phyloP scores from a whole-genome alignment of 1,140 invertebrate species.

The Neotoxoptera formosana region DNA sequence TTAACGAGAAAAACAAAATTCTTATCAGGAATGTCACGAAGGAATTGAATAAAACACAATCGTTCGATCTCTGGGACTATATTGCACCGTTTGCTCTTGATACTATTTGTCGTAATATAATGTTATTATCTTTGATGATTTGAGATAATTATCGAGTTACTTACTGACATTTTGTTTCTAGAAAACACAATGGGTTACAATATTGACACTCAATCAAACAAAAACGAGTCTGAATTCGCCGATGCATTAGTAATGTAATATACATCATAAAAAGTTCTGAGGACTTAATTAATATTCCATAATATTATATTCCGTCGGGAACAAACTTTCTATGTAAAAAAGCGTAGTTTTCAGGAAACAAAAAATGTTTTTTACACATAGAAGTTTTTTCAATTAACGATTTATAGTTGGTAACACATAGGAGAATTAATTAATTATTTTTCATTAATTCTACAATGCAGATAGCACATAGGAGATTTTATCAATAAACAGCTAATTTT shows the following conservation, averaged over 20 bases:
- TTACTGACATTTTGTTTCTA: constrained; percentile 62
- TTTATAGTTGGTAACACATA: too few species aligned
- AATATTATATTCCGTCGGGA: too few species aligned
- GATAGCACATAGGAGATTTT: too few species aligned
- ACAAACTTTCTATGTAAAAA: too few species aligned
- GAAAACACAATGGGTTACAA: constrained; percentile 88
- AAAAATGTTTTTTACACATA: too few species aligned
- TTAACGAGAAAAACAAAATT: constrained; percentile 75
- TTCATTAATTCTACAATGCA: too few species aligned
- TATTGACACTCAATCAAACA: constrained; percentile 75
- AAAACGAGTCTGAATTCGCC: constrained; percentile 63
- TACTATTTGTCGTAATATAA: constrained; percentile 76
- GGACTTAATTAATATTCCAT: too few species aligned
- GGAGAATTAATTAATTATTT: too few species aligned
- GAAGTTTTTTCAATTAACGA: too few species aligned
- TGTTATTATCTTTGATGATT: not conserved
- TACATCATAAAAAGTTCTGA: too few species aligned
- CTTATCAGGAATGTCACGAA: constrained; percentile 63
- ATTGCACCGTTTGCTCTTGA: constrained; percentile 78
- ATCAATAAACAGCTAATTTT: too few species aligned
- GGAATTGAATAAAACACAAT: constrained; percentile 60
- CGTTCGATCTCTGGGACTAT: constrained; percentile 64
- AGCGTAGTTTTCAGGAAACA: too few species aligned
- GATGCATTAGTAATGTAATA: not conserved
- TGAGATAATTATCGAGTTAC: not conserved